Conservation (phyloP, 1,140 invertebrate genomes). For the Solenopsis invicta region DNA sequence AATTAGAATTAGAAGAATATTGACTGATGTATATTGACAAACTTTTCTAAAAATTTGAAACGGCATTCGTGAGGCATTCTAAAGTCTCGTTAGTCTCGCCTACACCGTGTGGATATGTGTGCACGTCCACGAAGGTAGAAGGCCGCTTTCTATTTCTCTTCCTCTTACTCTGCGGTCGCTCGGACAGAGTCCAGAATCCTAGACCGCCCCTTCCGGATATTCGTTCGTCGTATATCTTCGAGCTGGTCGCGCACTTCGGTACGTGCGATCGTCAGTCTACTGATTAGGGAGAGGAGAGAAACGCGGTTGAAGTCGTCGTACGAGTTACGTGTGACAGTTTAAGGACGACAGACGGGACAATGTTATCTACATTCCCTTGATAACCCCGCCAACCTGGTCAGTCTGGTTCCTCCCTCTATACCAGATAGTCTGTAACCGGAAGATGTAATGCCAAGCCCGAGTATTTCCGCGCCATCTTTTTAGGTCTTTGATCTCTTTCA, state of each 20-base stretch:
- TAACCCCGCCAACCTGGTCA: conserved; percentile 9
- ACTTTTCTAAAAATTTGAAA: conserved; percentile 17
- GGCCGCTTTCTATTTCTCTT: conserved; percentile 11
- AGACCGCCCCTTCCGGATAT: conserved; percentile 83
- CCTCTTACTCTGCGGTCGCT: conserved; percentile 41
- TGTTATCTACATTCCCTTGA: conserved; percentile 45
- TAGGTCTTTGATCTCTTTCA: conserved; percentile 3
- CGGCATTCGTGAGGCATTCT: background rate
- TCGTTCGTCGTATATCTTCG: conserved; percentile 80
- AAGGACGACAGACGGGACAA: background rate
- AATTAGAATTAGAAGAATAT: background rate
- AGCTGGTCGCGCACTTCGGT: conserved; percentile 32
- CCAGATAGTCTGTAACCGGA: conserved; percentile 9
- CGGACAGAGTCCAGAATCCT: conserved; percentile 78
- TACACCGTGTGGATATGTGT: background rate
- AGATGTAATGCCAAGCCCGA: conserved; percentile 16
- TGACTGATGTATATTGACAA: background rate
- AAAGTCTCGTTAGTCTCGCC: conserved; percentile 48
- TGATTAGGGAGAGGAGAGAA: conserved; percentile 57
- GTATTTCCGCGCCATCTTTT: background rate
- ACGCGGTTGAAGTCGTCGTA: conserved; percentile 7
- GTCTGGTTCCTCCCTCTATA: background rate
- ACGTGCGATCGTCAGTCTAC: conserved; percentile 1
- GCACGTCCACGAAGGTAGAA: conserved; percentile 10
- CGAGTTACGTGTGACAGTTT: conserved; percentile 58